Base-by-base conservation (phyloP, 2,113 vertebrate species). In the Gallinago paraguaiae region DNA sequence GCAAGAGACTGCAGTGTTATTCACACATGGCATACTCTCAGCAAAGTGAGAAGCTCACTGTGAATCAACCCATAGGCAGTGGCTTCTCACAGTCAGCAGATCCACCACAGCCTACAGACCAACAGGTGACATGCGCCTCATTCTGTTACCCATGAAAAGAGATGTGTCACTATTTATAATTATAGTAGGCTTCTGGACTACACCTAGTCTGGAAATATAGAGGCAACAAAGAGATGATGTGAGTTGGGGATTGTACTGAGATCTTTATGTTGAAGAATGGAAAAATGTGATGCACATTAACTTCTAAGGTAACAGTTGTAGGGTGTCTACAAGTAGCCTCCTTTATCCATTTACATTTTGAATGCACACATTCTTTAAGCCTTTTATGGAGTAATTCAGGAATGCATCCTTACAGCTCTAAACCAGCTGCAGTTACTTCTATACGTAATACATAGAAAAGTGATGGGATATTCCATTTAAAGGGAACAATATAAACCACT, bases 1-100 rank as follows among this genome's bases (percentile, higher is more conserved):
- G 81, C 91, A 91, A 86, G 94, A 71, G 64, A 69, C 64, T 23
- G 37, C 41, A 69, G 83, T 91, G 89, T 82, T 97, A 91, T 82
- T 95, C 86, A 95, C 88, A 95, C 95, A 74, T 81, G 72, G 37
- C 84, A 75, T 78, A 69, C 86, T 92, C 59, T 93, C 71, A 89
- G 77, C 77, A 33, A 90, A 96, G 93, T 94, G 82, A 94, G 93
- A 96, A 90, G 54, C 78, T 90, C 70, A 33, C 50, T 86, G 86
- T 93, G 85, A 92, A 94, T 83, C 72, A 92, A 60, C 16, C 60
- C 83, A 92, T 83, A 94, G 83, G 46, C 86, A 89, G 45, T 61
- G 74, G 88, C 56, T 93, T 89, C 80, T 91, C 79, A 93, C 31
- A 92, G 43, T 59, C 7, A 72, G 48, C 56, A 92, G 59, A 91